These are phyloP conservation scores for Manis crassicaudata DNA, from an alignment of 2,797 vertebrate species.

Conservation along the genomic window DNA sequence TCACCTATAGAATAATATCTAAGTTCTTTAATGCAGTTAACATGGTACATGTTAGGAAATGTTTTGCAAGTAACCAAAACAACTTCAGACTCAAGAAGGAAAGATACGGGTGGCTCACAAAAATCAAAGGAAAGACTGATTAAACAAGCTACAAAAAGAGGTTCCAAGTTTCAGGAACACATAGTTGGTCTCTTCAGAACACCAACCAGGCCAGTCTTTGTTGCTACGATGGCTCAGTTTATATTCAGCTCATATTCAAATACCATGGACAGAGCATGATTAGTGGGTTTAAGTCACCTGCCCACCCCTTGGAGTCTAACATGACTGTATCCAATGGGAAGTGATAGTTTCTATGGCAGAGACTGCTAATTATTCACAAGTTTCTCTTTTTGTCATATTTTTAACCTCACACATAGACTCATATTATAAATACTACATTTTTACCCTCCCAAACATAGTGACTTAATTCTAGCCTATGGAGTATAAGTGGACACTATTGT, in stretches of 20 bases:
- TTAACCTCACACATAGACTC: not conserved
- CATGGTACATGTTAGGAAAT: not conserved
- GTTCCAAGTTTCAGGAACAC: not conserved
- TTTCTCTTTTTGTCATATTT: not conserved
- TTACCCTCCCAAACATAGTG: not conserved
- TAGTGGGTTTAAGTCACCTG: not conserved
- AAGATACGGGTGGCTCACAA: not conserved
- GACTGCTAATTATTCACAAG: not conserved
- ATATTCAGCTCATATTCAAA: not conserved
- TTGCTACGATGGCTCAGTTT: too few relatives aligned
- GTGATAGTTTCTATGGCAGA: not conserved
- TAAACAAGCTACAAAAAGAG: not conserved
- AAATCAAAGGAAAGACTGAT: not conserved
- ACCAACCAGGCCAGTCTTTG: not conserved
- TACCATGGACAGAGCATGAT: not conserved
- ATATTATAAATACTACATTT: not conserved
- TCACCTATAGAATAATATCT: not conserved
- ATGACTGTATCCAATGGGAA: not conserved
- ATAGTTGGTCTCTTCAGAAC: not conserved
- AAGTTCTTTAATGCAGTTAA: not conserved
- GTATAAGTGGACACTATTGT: not conserved
- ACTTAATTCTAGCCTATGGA: not conserved
- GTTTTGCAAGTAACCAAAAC: not conserved
- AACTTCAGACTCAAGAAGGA: not conserved
- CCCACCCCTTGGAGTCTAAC: not conserved